Evolutionary conservation across 2,113 vertebrate species (phyloP), one percentile per base, ranked within the genome.

Genomic region (Malaclemys terrapin): DNA sequence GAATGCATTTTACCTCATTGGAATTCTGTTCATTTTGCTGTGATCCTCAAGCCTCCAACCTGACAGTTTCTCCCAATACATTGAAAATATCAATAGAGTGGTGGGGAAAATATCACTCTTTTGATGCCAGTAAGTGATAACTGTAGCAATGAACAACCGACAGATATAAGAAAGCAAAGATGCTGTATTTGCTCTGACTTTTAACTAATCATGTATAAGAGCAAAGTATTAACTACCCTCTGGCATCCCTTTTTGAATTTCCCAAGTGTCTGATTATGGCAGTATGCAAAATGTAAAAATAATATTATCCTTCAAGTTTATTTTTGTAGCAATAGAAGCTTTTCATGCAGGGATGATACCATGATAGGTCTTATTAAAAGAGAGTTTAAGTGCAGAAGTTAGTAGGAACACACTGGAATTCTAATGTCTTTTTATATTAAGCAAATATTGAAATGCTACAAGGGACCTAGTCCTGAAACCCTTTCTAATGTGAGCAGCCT

Each of bases 401-500:
- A 45, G 20, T 29, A 42, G 35, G 8, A 50, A 24, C 14, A 19
- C 20, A 22, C 24, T 35, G 35, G 24, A 50, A 79, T 62, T 42
- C 9, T 49, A 50, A 54, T 29, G 31, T 14, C 24, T 35, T 42
- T 35, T 42, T 42, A 17, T 90, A 42, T 1, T n/a, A 53, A n/a
- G 49, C 42, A 53, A 82, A 2, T 1, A 2, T 54, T 20, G 31
- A 12, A 6, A 1, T 2, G 19, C 52, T 20, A 4, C 81, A 62
- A 5, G 62, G 5, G 54, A 16, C 20, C 1, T 8, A 4, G 0
- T 45, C 54, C 27, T 6, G 11, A 0, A 76, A 76, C n/a, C 38
- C 38, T 45, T 76, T 45, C 72, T 76, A 76, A 76, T 25, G 38
- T 76, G n/a, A 76, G 38, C 38, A 76, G 10, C n/a, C 72, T 42